Conservation (phyloP, 92 coral and sea anemone genomes). For the Umimayanthus kanabou region DNA sequence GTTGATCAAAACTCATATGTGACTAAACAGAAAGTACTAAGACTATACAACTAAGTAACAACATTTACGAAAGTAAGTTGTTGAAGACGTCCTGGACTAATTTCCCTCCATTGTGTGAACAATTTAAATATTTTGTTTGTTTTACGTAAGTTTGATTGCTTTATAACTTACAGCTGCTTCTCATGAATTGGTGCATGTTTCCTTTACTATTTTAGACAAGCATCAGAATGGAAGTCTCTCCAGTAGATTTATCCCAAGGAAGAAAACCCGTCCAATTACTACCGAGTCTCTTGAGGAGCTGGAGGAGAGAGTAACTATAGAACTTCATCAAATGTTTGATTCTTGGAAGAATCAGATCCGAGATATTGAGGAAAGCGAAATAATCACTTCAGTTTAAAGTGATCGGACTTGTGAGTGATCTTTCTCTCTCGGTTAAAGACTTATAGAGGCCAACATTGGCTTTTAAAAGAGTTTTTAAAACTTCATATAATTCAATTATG, state of each 20-base stretch:
- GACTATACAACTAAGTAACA: too few species aligned
- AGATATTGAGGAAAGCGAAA: constrained; percentile 7
- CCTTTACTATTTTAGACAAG: background rate
- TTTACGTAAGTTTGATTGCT: too few species aligned
- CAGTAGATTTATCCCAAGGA: constrained; percentile 4
- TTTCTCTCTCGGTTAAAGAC: background rate
- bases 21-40: too few species aligned
- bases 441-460: background rate
- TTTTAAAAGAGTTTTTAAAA: background rate
- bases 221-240: constrained; percentile 12
- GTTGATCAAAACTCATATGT: too few species aligned
- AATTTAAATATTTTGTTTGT: too few species aligned
- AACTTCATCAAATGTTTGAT: constrained; percentile 39
- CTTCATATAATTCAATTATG: too few species aligned
- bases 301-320: constrained; percentile 4
- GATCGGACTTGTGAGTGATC: background rate
- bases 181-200: background rate
- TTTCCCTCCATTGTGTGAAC: background rate
- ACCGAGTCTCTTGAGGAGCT: constrained; percentile 32
- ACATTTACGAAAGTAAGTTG: background rate
- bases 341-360: constrained; percentile 30
- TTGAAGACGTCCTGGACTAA: background rate
- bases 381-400: constrained; percentile 23
- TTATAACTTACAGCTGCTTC: background rate
- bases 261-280: constrained; percentile 15